These are phyloP conservation scores for Calliopum simillimum DNA, from an alignment of 2,888 invertebrate genomes.

Conservation along the genomic window DNA sequence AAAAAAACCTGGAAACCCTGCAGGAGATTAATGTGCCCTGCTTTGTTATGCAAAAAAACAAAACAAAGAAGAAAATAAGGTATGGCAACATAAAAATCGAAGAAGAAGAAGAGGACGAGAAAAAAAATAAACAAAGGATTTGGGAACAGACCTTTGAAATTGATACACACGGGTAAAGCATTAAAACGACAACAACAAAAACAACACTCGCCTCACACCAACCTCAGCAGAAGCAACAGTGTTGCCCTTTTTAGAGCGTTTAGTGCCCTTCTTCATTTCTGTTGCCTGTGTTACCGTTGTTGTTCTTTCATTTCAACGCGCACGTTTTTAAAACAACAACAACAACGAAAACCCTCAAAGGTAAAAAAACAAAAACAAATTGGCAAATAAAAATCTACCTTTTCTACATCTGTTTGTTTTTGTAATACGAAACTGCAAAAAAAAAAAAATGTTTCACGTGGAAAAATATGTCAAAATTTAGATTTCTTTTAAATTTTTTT, in stretches of 20 bases:
- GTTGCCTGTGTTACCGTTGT: slow-evolving; percentile 7
- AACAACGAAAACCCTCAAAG: background rate
- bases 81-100: too few species aligned
- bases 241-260: too few species aligned
- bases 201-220: too few species aligned
- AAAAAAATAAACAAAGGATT: slow-evolving; percentile 26
- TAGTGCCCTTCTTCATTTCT: background rate
- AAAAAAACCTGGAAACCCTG: slow-evolving; percentile 1
- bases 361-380: background rate
- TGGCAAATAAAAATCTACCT: too few species aligned
- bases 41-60: slow-evolving; percentile 5
- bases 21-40: background rate
- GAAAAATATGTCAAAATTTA: too few species aligned
- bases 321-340: background rate
- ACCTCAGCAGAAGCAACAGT: too few species aligned
- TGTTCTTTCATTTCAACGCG: background rate
- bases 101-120: slow-evolving; percentile 50
- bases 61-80: background rate
- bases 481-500: too few species aligned
- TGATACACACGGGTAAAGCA: slow-evolving; percentile 18
- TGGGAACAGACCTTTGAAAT: slow-evolving; percentile 26
- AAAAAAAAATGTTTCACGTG: too few species aligned
- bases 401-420: too few species aligned
- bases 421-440: too few species aligned
- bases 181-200: too few species aligned